Evolutionary conservation across 2,797 vertebrate genomes (phyloP), one percentile per base, ranked within the genome.

Genomic region (Pteronotus mesoamericanus): DNA sequence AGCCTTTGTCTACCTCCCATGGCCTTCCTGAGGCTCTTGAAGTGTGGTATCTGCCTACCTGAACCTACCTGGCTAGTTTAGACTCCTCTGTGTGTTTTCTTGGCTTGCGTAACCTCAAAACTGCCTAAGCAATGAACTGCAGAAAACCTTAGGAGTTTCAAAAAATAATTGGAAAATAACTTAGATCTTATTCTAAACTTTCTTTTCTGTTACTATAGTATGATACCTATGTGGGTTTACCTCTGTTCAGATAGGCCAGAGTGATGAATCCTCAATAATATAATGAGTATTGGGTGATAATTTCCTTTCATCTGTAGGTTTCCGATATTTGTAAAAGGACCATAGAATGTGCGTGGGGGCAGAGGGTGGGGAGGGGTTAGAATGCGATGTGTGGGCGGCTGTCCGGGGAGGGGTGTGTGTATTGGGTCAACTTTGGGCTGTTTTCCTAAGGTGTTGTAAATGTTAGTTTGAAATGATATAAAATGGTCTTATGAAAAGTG

Each of bases 21-120:
- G 64, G 78, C 29, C 34, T 86, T 66, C 51, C 87, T 16, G 29
- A 66, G 39, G 10, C n/a, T 79, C 72, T 85, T 7, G 8, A 59
- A 83, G n/a, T 44, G 12, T 59, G 15, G 21, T 77, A 74, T 86
- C 55, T 83, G 9, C 66, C 55, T 83, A 9, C 66, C 57, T 86
- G 79, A 96, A 61, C 75, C 68, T 80, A 89, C 78, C 69, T 88
- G 86, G 87, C 57, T 80, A 44, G 39, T 92, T 77, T 82, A 86
- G 77, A 93, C n/a, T 86, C 55, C n/a, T 82, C 5, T 9, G 34
- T 2, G 0, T 84, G 18, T 51, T 79, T 39, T 80, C 51, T 69
- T 53, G 21, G n/a, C 22, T 86, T 71, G 3, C 24, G 5, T 48
- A 85, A 68, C 64, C 32, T 88, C 77, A 66, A 74, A 44, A 44